Conservation (phyloP, 2,797 vertebrate genomes). For the Halcyon chelicuti region DNA sequence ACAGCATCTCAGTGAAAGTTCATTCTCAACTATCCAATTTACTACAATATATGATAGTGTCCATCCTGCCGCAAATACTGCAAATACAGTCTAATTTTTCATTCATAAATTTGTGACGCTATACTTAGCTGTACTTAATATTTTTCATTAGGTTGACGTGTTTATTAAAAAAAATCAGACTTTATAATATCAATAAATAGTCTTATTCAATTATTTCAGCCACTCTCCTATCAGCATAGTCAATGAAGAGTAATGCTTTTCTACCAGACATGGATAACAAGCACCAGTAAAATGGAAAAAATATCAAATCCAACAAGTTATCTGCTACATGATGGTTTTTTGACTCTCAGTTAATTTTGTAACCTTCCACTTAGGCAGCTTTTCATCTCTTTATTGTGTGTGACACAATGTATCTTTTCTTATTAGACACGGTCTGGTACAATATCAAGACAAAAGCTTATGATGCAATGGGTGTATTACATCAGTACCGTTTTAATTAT, state of each 20-base stretch:
- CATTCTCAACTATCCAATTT: background rate
- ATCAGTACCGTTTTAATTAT: background rate
- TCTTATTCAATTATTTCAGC: background rate
- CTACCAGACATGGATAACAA: background rate
- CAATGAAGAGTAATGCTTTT: background rate
- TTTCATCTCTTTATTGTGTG: background rate
- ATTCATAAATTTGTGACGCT: background rate
- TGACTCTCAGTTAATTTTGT: background rate
- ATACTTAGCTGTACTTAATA: background rate
- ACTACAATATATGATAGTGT: background rate
- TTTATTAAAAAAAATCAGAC: background rate
- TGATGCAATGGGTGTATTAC: background rate
- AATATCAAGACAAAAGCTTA: background rate
- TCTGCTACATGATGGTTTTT: background rate
- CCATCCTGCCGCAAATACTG: background rate
- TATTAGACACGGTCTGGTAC: background rate
- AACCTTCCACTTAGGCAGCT: background rate
- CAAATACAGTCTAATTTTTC: background rate
- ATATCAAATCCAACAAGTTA: background rate
- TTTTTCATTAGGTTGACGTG: background rate
- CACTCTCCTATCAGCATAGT: background rate
- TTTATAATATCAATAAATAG: background rate
- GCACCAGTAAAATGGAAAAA: background rate
- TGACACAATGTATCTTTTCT: background rate
- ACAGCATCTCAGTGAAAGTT: background rate